Percentiles rank a stretch among this genome's conserved stretches.
phyloP scores from a whole-genome alignment of 2,797 vertebrate genomes.

The Hypotaenidia philippensis region DNA sequence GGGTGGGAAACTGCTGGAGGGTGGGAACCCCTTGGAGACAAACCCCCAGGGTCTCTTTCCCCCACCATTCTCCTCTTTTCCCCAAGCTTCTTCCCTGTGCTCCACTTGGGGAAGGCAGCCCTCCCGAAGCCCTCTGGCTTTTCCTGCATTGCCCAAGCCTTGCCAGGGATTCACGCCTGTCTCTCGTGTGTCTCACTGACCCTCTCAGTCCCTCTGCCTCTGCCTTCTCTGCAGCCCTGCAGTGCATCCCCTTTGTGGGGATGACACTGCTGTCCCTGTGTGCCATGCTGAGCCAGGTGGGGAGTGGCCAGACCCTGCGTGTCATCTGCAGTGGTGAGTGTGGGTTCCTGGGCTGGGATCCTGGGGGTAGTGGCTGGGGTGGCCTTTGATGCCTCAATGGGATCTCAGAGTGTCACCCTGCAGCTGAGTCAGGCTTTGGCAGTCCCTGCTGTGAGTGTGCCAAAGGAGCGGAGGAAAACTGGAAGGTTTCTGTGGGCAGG shows the following conservation, averaged over 20 bases:
- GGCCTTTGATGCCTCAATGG: neutral
- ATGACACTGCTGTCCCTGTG: neutral
- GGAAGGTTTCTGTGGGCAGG: neutral
- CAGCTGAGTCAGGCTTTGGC: neutral
- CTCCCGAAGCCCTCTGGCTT: neutral
- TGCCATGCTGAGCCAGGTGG: neutral
- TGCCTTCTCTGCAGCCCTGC: neutral
- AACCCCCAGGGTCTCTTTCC: no score
- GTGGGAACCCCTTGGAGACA: no score
- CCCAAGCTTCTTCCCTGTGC: neutral
- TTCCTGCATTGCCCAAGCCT: neutral
- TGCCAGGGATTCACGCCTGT: neutral
- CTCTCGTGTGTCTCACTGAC: neutral
- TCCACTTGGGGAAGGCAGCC: neutral
- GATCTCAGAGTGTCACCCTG: neutral
- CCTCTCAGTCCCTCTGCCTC: neutral
- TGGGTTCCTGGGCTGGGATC: neutral
- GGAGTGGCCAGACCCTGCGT: neutral
- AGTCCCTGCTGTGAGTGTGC: neutral
- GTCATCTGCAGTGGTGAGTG: neutral
- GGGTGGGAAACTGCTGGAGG: no score
- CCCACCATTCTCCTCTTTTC: neutral
- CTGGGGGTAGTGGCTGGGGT: neutral
- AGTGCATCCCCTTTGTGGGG: neutral
- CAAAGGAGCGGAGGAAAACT: neutral